Evolutionary conservation across 2,797 vertebrate genomes (phyloP), one percentile per base, ranked within the genome.

Genomic region (Rhabdomys pumilio): DNA sequence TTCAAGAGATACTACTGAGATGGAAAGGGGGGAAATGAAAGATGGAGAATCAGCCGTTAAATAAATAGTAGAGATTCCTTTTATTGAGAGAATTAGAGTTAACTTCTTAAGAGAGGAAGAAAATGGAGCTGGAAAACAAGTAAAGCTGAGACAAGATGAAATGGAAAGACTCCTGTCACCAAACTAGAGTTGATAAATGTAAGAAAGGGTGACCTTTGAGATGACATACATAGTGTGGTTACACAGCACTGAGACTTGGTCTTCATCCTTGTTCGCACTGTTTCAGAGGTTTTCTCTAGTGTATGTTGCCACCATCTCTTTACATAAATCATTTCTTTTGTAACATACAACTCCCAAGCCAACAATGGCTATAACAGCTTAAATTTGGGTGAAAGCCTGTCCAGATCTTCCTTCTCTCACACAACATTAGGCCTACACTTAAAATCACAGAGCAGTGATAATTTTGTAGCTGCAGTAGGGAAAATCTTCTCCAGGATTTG

Each of bases 1-100:
- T 63, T 79, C n/a, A 96, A 95, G n/a, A 82, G 11, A 13, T 17
- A 67, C 59, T 29, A 67, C 67, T 96, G 63, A 95, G 81, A 75
- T 15, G 38, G 38, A 80, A 22, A 47, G 55, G 63, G 2, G 84
- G 14, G 76, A 93, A 77, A 0, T 26, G 38, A 92, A 41, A 41
- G 31, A 50, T 65, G 5, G 55, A 89, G 29, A 89, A n/a, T 53
- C 8, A 90, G 1, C 6, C 55, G 12, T 69, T n/a, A 92, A 91
- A 87, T 91, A 88, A 72, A 17, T 50, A 72, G 29, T 12, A 41
- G 29, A 67, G 77, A 88, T 94, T 4, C 65, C 12, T 55, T 81
- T 8, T 17, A 20, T 14, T 24, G 63, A 88, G 47, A 29, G 29
- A 65, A 79, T 67, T 2, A 34, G 2, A 76, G 47, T 24, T 20